Evolutionary conservation across 2,888 invertebrate species (phyloP).

Genomic region (Drymonia ruficornis): DNA sequence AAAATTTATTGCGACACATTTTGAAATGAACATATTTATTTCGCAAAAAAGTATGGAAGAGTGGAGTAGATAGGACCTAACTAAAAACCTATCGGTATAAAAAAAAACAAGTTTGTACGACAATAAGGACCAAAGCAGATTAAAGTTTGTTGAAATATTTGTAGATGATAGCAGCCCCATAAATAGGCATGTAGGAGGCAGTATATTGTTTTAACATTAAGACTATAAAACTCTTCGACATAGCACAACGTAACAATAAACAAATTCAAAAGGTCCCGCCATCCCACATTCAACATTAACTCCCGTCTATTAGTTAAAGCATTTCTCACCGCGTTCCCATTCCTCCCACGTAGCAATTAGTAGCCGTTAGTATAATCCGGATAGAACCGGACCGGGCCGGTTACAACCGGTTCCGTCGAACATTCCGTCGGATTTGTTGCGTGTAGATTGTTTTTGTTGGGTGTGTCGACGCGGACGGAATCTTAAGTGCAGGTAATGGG

Average conservation of each 20-base stretch:
- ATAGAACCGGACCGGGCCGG: conserved; percentile 35
- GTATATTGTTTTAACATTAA: too few species aligned
- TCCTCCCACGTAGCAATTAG: conserved; percentile 76
- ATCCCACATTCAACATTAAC: conserved; percentile 42
- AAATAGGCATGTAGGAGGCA: too few species aligned
- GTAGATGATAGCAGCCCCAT: too few species aligned
- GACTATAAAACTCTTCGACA: neutral
- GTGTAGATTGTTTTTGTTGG: conserved; percentile 65
- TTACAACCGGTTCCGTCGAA: conserved; percentile 47
- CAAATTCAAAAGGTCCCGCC: conserved; percentile 9
- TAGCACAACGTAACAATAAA: neutral
- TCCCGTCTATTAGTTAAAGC: conserved; percentile 42
- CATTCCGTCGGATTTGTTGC: conserved; percentile 68
- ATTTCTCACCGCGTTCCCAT: conserved; percentile 50
- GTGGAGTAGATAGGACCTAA: too few species aligned
- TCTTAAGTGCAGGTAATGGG: conserved; percentile 47
- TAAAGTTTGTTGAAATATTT: too few species aligned
- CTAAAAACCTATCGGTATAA: too few species aligned
- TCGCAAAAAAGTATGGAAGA: too few species aligned
- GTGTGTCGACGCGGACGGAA: conserved; percentile 50
- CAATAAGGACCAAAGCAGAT: too few species aligned
- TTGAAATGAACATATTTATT: neutral
- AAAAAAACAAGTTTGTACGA: too few species aligned
- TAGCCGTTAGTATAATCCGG: conserved; percentile 67
- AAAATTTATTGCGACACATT: conserved; percentile 11